phyloP scores from a whole-genome alignment of 2,888 invertebrate species.

The Hyposoter dolosus region DNA sequence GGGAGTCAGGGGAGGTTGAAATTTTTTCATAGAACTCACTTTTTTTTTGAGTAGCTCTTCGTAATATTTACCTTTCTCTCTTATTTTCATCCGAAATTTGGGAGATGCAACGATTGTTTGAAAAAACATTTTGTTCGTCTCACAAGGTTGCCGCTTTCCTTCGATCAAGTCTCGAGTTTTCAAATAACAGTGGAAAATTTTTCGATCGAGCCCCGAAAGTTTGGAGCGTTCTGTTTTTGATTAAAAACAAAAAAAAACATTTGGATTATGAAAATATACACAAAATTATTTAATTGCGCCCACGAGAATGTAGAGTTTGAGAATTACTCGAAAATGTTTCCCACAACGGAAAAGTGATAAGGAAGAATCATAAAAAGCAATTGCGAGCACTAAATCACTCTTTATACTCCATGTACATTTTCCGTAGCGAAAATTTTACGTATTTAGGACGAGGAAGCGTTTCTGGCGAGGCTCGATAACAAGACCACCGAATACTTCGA shows the following conservation, averaged over 20 bases:
- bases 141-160: too few relatives aligned
- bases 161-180: too few relatives aligned
- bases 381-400: constrained; percentile 4
- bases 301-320: neutral
- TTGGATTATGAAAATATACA: neutral
- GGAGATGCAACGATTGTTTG: too few relatives aligned
- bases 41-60: too few relatives aligned
- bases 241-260: neutral
- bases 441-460: neutral
- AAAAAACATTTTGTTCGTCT: too few relatives aligned
- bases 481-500: neutral
- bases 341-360: neutral
- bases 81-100: too few relatives aligned
- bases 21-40: too few relatives aligned
- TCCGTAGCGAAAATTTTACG: neutral
- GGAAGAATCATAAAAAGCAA: neutral
- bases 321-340: neutral
- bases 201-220: too few relatives aligned
- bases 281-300: too few relatives aligned
- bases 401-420: neutral
- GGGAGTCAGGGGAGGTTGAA: too few relatives aligned
- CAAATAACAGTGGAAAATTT: too few relatives aligned
- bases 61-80: too few relatives aligned
- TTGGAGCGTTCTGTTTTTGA: neutral
- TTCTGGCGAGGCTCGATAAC: neutral